phyloP scores from a whole-genome alignment of 2,797 vertebrate species.

The Tokudaia tokunoshimensis region DNA sequence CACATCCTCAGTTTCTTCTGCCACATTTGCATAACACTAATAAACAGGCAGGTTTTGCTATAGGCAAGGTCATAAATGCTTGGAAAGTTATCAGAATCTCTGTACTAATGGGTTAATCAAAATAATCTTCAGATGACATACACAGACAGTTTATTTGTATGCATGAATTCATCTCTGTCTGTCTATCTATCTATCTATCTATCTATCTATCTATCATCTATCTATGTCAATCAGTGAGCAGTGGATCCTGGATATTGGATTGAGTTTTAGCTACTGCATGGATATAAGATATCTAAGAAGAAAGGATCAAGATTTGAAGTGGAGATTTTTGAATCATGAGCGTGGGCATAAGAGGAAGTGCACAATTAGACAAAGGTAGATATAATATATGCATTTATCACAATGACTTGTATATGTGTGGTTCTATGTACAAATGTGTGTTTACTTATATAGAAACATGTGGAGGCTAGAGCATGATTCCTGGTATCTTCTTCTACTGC shows the following conservation, averaged over 20 bases:
- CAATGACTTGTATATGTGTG: neutral
- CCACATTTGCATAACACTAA: neutral
- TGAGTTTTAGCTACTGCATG: neutral
- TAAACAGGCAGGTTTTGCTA: neutral
- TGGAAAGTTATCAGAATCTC: neutral
- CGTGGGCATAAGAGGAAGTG: rapidly evolving
- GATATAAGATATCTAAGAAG: neutral
- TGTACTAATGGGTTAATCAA: neutral
- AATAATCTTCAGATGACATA: neutral
- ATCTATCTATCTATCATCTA: neutral
- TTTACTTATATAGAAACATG: neutral
- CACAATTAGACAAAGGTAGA: neutral
- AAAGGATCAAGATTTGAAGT: neutral
- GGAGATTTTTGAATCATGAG: neutral
- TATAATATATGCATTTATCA: slow-evolving; percentile 13
- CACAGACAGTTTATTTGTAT: neutral
- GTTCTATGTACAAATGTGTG: neutral
- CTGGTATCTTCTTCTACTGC: neutral
- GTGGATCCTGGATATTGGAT: neutral
- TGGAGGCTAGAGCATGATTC: neutral
- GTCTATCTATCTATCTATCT: neutral
- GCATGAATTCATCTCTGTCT: neutral
- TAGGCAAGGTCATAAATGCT: neutral
- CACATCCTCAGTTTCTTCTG: neutral
- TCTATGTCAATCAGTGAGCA: neutral